Percentiles rank a stretch among this genome's conserved stretches.
phyloP scores from a whole-genome alignment of 2,797 vertebrate genomes.

The Chelmon rostratus region DNA sequence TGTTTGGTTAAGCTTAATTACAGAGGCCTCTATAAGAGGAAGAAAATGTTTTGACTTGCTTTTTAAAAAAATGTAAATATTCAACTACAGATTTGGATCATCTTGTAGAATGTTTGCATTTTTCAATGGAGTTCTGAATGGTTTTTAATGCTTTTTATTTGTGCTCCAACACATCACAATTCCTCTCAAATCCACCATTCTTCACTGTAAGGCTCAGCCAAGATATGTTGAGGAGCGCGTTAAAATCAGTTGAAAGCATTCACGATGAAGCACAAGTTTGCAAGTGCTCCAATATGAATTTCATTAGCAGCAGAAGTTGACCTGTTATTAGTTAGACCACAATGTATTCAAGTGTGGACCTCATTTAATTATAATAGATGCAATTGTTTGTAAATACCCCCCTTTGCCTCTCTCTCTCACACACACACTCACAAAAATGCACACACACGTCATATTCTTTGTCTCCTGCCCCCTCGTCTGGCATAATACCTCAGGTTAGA shows the following conservation, averaged over 20 bases:
- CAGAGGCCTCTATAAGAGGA: background rate
- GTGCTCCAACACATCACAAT: background rate
- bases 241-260: slow-evolving; percentile 13
- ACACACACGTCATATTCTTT: slow-evolving; percentile 60
- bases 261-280: slow-evolving; percentile 10
- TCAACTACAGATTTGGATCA: background rate
- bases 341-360: slow-evolving; percentile 63
- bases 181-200: background rate
- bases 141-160: background rate
- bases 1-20: background rate
- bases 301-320: slow-evolving; percentile 64
- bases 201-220: background rate
- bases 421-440: slow-evolving; percentile 18
- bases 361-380: slow-evolving; percentile 70
- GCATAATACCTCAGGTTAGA: slow-evolving; percentile 76
- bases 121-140: background rate
- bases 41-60: background rate
- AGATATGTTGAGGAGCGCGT: background rate
- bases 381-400: slow-evolving; percentile 66
- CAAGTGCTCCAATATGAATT: slow-evolving; percentile 35
- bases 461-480: slow-evolving; percentile 67
- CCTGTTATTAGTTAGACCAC: slow-evolving; percentile 54
- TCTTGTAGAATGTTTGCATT: background rate
- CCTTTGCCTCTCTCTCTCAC: slow-evolving; percentile 11
- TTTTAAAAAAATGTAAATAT: background rate